These are phyloP conservation scores for Oppia nitens DNA, from an alignment of 1,140 invertebrate species.

Conservation along the genomic window DNA sequence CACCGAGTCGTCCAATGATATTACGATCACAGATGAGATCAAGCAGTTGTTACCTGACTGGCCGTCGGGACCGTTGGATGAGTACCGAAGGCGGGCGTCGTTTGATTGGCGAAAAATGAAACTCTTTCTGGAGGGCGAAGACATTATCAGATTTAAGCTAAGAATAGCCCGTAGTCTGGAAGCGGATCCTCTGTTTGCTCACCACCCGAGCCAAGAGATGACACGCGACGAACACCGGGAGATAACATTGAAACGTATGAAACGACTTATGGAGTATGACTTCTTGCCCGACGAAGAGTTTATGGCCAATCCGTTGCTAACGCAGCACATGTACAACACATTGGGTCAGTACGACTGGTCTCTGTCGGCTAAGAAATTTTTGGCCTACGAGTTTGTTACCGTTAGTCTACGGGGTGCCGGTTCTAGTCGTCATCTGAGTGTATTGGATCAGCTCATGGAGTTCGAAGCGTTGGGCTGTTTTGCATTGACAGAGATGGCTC, in stretches of 20 bases:
- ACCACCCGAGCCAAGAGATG: conserved; percentile 33
- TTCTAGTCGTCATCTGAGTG: conserved; percentile 49
- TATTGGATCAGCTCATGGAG: conserved; percentile 11
- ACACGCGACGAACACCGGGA: conserved; percentile 50
- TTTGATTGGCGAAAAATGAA: conserved; percentile 64
- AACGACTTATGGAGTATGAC: conserved; percentile 42
- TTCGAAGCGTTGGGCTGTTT: conserved; percentile 50
- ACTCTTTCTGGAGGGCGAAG: conserved; percentile 49
- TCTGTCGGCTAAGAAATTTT: conserved; percentile 40
- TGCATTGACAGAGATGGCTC: conserved; percentile 75
- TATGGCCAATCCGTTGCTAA: conserved; percentile 29
- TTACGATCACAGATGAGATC: neutral
- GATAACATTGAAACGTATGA: conserved; percentile 40
- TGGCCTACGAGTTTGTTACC: conserved; percentile 27
- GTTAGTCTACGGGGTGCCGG: conserved; percentile 44
- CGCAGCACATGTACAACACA: conserved; percentile 28
- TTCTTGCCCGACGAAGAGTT: conserved; percentile 42
- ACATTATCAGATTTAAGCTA: conserved; percentile 48
- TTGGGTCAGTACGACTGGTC: conserved; percentile 51
- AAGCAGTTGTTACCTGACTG: conserved; percentile 32
- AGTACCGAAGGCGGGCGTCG: conserved; percentile 47
- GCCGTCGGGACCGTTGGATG: conserved; percentile 48
- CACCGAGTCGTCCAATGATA: neutral
- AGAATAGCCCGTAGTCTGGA: conserved; percentile 60
- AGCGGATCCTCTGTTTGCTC: conserved; percentile 58